Base-by-base conservation (phyloP, 2,113 vertebrate genomes). In the Mustelus asterias region DNA sequence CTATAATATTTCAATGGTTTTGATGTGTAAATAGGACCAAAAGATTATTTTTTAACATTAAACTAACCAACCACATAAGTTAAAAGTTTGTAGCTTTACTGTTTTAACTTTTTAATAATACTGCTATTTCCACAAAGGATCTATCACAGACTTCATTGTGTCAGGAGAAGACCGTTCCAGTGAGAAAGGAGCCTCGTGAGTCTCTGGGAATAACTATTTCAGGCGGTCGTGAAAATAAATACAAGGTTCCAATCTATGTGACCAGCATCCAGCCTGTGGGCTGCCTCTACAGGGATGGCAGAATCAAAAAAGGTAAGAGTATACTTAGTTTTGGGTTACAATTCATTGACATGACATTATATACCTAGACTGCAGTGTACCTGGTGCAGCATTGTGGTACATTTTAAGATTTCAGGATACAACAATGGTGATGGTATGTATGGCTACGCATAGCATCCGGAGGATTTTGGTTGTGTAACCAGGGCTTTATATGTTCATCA, bases 161-260 rank as follows among this genome's bases (percentile, higher is more conserved):
- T 96, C 98, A 98, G n/a, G 98, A 99, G 96, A 99, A 99, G 97
- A 98, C 97, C 0, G 98, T 99, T 95, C 98, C 97, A 96, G 96
- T 99, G 96, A 99, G 98, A 97, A 99, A 99, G 96, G 99, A 99
- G 96, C 98, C 98, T 86, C 98, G 98, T 63, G 98, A 98, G 48
- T 99, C 99, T 65, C 96, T 99, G 95, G 99, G 99, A 96, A 99
- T 99, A 97, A 99, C 98, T 3, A 99, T 99, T 2, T 98, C 98
- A 3, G 99, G 99, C 0, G 98, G 99, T 83, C 97, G 98, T 96
- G 98, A 99, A 96, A 98, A 98, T 96, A 98, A 98, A 96, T 98
- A 98, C 96, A 98, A 97, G 20, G 97, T 99, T 37, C 99, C 99
- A 0, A 97, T 99, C 96, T 99, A 99, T 96, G 98, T 99, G 96